Conservation (phyloP, 1,140 invertebrate species). For the Drosophila funebris region DNA sequence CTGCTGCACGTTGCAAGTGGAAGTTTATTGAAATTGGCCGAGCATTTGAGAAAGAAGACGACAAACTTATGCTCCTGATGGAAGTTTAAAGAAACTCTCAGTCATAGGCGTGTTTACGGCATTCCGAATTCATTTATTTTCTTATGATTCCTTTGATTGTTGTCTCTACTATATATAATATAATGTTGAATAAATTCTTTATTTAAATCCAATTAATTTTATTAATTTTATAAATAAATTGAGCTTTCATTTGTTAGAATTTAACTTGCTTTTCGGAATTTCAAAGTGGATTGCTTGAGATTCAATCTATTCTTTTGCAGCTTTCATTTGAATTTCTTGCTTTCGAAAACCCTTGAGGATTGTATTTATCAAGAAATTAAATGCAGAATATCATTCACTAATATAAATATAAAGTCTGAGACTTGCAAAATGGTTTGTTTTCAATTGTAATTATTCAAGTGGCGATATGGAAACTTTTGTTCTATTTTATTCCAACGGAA, state of each 20-base stretch:
- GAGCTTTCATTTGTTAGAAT: no score
- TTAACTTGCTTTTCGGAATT: no score
- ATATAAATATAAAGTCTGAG: background rate
- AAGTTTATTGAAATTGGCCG: background rate
- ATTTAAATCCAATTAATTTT: no score
- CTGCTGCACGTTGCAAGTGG: no score
- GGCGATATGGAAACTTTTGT: conserved; percentile 45
- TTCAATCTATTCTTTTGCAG: background rate
- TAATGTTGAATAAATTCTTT: no score
- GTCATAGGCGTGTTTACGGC: no score
- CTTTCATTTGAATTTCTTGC: background rate
- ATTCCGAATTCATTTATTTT: no score
- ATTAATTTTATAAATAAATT: no score
- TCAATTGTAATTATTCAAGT: conserved; percentile 71
- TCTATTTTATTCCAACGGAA: conserved; percentile 18
- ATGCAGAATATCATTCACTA: background rate
- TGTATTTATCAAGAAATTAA: background rate
- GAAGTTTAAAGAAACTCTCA: no score
- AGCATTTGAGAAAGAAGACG: background rate
- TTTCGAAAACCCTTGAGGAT: background rate
- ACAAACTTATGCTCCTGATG: background rate
- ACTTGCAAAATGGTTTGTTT: conserved; percentile 39
- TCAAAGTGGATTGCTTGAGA: no score
- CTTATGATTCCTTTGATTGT: no score
- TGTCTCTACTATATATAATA: no score